Percentiles rank a stretch among this genome's conserved stretches.
phyloP scores from a whole-genome alignment of 2,797 vertebrate species.

The Chrosomus eos region DNA sequence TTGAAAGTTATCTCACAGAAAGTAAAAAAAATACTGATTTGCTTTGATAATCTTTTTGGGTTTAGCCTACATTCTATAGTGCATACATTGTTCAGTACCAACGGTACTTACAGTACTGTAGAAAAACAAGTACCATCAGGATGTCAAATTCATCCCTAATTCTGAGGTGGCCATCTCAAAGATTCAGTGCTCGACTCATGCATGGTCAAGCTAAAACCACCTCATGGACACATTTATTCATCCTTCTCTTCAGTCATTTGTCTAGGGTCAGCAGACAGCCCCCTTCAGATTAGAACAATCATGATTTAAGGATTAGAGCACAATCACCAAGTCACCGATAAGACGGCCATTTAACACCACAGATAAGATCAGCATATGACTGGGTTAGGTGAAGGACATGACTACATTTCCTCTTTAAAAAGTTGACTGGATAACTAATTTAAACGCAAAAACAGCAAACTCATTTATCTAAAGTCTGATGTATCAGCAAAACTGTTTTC shows the following conservation, averaged over 20 bases:
- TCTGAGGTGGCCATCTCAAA: background rate
- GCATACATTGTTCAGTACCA: no score
- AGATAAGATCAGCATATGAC: conserved; percentile 59
- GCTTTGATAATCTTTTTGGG: no score
- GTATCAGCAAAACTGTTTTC: background rate
- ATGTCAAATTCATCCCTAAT: no score
- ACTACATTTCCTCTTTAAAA: conserved; percentile 45
- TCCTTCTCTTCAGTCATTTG: conserved; percentile 47
- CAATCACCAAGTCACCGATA: conserved; percentile 59
- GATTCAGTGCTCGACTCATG: background rate
- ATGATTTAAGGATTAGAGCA: conserved; percentile 61
- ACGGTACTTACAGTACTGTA: no score
- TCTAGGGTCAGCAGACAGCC: conserved; percentile 30
- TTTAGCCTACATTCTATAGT: no score
- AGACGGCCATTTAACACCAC: conserved; percentile 56
- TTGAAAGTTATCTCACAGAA: no score
- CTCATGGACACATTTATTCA: conserved; percentile 42
- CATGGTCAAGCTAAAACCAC: background rate
- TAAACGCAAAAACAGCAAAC: background rate
- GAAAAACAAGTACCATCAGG: no score
- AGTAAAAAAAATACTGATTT: no score
- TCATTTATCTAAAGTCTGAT: background rate
- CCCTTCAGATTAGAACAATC: conserved; percentile 59
- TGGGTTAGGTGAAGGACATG: conserved; percentile 61
- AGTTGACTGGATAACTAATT: conserved; percentile 9